These are phyloP conservation scores for Engraulis encrasicolus DNA, from an alignment of 2,113 vertebrate genomes.

Conservation along the genomic window DNA sequence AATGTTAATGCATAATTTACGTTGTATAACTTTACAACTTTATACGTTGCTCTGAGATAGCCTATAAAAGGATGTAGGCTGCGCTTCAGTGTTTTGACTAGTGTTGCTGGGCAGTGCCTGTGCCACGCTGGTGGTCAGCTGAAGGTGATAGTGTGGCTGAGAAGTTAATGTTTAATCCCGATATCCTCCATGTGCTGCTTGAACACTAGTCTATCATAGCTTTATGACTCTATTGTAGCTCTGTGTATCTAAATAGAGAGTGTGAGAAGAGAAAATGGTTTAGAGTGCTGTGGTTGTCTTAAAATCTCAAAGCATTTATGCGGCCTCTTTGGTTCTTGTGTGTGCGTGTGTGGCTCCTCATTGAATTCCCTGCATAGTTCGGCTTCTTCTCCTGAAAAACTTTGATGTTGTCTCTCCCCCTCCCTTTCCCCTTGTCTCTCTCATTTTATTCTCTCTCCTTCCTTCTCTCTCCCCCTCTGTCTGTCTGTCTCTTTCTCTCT, in stretches of 20 bases:
- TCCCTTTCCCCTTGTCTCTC: conserved; percentile 10
- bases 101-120: neutral
- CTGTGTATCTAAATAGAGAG: neutral
- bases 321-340: neutral
- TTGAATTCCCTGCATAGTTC: conserved; percentile 5
- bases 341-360: neutral
- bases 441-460: neutral
- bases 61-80: too few species aligned
- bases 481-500: conserved; percentile 3
- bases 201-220: neutral
- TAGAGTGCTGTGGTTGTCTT: neutral
- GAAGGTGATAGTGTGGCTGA: neutral
- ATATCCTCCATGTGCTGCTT: neutral
- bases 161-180: neutral
- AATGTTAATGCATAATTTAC: neutral
- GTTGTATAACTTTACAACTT: neutral
- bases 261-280: too few species aligned
- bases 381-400: neutral
- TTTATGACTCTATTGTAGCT: neutral
- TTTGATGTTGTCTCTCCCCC: conserved; percentile 13
- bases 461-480: conserved; percentile 9
- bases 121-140: neutral
- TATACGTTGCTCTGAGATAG: neutral
- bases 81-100: too few species aligned
- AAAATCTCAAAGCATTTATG: neutral